These are phyloP conservation scores for Epizoanthus stellaris DNA, from an alignment of 92 coral and sea anemone species.

Conservation along the genomic window DNA sequence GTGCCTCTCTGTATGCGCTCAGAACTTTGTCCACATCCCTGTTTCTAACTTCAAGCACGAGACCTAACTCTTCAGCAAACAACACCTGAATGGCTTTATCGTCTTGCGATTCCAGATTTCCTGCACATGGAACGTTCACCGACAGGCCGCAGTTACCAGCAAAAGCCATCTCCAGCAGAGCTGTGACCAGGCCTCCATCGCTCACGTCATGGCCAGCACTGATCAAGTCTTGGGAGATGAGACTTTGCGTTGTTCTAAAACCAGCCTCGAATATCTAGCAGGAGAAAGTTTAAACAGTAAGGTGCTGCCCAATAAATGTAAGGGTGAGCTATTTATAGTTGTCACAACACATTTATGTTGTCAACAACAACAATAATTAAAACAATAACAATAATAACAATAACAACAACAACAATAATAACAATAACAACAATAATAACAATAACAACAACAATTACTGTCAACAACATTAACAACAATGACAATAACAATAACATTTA, in stretches of 20 bases:
- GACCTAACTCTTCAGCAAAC: slow-evolving; percentile 95
- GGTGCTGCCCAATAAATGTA: neutral
- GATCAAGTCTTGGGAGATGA: slow-evolving; percentile 69
- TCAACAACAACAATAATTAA: too few species aligned
- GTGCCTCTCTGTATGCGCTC: slow-evolving; percentile 61
- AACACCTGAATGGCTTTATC: slow-evolving; percentile 65
- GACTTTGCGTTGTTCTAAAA: slow-evolving; percentile 83
- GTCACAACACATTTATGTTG: too few species aligned
- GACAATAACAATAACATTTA: neutral
- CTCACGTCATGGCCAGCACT: slow-evolving; percentile 95
- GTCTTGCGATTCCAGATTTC: slow-evolving; percentile 42
- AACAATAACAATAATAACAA: neutral
- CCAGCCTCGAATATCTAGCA: slow-evolving; percentile 77
- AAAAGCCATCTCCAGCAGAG: slow-evolving; percentile 95
- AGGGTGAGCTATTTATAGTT: neutral
- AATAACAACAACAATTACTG: neutral
- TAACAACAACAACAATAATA: neutral
- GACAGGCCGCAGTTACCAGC: slow-evolving; percentile 93
- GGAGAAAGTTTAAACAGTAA: slow-evolving; percentile 25
- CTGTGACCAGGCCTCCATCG: slow-evolving; percentile 91
- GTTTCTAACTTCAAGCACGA: slow-evolving; percentile 81
- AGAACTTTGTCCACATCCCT: slow-evolving; percentile 71
- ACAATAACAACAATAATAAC: neutral
- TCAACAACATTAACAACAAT: neutral
- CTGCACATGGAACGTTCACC: slow-evolving; percentile 60